Percentiles rank a stretch among this genome's conserved stretches.
Conservation (phyloP, 1,140 invertebrate genomes). For the Hydropsyche tenuis region DNA sequence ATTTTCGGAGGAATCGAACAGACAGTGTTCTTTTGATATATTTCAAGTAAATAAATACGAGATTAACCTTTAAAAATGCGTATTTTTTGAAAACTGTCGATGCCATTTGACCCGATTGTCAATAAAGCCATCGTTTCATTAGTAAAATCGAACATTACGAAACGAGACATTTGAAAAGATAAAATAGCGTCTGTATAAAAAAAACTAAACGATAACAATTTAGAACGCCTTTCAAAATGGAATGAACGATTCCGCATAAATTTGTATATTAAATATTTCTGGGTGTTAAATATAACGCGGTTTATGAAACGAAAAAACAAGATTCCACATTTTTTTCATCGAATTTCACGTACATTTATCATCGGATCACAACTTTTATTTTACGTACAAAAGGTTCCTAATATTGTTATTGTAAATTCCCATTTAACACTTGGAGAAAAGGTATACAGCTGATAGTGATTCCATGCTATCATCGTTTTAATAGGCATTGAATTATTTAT, state of each 20-base stretch:
- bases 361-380: too few species aligned
- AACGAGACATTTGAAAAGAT: neutral
- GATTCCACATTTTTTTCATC: neutral
- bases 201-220: neutral
- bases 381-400: too few species aligned
- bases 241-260: constrained; percentile 10
- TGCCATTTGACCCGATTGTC: constrained; percentile 6
- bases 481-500: too few species aligned
- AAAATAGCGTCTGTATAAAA: neutral
- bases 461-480: too few species aligned
- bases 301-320: constrained; percentile 12
- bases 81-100: neutral
- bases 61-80: neutral
- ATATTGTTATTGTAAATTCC: too few species aligned
- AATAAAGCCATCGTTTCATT: neutral
- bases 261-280: constrained; percentile 2
- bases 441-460: too few species aligned
- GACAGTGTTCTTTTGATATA: too few species aligned
- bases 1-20: neutral
- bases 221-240: constrained; percentile 9
- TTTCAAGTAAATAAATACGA: too few species aligned
- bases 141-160: constrained; percentile 3
- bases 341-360: too few species aligned
- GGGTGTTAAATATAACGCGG: constrained; percentile 6
- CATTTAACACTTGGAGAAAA: too few species aligned